A percentile compares a stretch with the other conserved stretches of the same genome.
phyloP scores from a whole-genome alignment of 1,140 invertebrate genomes.

The Trypoxylus dichotomus region DNA sequence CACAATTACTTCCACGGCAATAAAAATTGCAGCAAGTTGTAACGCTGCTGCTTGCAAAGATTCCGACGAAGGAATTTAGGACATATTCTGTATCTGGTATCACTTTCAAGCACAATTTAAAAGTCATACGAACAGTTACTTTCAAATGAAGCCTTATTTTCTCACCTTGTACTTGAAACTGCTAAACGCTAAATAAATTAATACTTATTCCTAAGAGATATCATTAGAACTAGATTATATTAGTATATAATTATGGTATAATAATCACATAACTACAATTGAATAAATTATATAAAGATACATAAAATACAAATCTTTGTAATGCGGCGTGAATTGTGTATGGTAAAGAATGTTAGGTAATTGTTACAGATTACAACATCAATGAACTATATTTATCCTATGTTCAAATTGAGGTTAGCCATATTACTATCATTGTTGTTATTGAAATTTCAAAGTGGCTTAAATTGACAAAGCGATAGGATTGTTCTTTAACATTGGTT shows the following conservation, averaged over 20 bases:
- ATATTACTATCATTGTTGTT: no score
- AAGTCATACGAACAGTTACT: constrained; percentile 20
- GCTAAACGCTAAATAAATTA: background rate
- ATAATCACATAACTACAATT: background rate
- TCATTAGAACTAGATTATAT: background rate
- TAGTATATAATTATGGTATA: background rate
- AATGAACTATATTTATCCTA: no score
- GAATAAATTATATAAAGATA: background rate
- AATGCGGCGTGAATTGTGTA: background rate
- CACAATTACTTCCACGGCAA: constrained; percentile 15
- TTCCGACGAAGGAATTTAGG: constrained; percentile 15
- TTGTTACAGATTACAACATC: background rate
- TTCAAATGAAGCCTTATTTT: constrained; percentile 25
- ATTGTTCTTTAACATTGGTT: background rate
- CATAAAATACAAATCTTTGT: background rate
- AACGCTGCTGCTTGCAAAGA: constrained; percentile 1
- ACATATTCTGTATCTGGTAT: constrained; percentile 13
- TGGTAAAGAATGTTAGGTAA: background rate
- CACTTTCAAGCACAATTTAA: constrained; percentile 24
- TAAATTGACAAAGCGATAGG: background rate
- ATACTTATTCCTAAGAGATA: constrained; percentile 1
- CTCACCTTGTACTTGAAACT: constrained; percentile 23
- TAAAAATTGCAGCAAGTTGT: constrained; percentile 1
- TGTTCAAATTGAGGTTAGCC: no score
- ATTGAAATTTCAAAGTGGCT: background rate